Percentiles rank a stretch among this genome's conserved stretches.
Conservation (phyloP, 1,140 invertebrate genomes). For the Cataglyphis hispanica region DNA sequence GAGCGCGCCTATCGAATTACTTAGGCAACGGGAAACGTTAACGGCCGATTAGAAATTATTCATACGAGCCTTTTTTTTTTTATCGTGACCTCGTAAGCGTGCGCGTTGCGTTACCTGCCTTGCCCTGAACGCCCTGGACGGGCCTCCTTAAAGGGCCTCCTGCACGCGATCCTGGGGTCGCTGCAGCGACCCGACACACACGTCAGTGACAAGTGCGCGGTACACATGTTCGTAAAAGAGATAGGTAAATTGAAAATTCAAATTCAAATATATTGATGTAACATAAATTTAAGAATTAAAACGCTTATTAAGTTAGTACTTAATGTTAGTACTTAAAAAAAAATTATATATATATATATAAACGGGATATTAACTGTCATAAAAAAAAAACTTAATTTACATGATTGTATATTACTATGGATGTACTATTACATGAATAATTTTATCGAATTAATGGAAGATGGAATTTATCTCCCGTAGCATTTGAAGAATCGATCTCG, state of each 20-base stretch:
- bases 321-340: too few relatives aligned
- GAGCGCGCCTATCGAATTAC: constrained; percentile 61
- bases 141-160: background rate
- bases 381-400: too few relatives aligned
- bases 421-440: background rate
- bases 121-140: constrained; percentile 28
- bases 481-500: background rate
- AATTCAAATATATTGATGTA: background rate
- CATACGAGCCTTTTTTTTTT: constrained; percentile 42
- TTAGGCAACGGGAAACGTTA: constrained; percentile 54
- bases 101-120: constrained; percentile 25
- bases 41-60: constrained; percentile 78
- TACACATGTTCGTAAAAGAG: background rate
- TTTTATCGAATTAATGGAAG: constrained; percentile 15
- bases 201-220: constrained; percentile 4
- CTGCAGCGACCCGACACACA: too few relatives aligned
- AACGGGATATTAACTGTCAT: background rate
- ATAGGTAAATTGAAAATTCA: background rate
- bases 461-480: background rate
- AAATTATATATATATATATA: too few relatives aligned
- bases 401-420: background rate
- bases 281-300: background rate
- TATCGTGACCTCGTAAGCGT: constrained; percentile 53
- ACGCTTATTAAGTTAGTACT: too few relatives aligned
- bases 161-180: background rate